A percentile compares a stretch with the other conserved stretches of the same genome.
Conservation (phyloP, 2,113 vertebrate genomes). For the Egretta garzetta region DNA sequence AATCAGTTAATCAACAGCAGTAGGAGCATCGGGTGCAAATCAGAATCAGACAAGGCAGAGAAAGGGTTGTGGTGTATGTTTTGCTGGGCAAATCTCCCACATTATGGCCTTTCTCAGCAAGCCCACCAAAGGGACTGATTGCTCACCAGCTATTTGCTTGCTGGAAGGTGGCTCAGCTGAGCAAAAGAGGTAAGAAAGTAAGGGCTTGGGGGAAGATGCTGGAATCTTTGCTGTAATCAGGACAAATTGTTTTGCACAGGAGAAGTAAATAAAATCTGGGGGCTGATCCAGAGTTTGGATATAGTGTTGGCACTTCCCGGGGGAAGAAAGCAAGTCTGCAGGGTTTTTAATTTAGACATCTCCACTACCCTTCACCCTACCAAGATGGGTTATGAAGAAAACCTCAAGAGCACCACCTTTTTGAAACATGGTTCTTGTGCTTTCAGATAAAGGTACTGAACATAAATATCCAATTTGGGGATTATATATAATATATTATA, state of each 20-base stretch:
- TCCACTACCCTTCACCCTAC: not conserved
- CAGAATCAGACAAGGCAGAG: not conserved
- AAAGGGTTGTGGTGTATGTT: not conserved
- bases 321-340: not conserved
- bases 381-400: not conserved
- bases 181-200: not conserved
- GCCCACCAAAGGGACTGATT: not conserved
- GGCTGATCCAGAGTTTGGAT: not conserved
- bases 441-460: not conserved
- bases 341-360: not conserved
- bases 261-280: not conserved
- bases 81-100: not conserved
- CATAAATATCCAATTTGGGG: not conserved
- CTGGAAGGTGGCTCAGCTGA: not conserved
- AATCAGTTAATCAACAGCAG: not conserved
- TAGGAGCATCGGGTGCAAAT: not conserved
- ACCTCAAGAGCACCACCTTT: not conserved
- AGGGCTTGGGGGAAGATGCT: not conserved
- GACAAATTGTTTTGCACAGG: not conserved
- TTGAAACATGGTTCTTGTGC: not conserved
- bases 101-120: not conserved
- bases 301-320: fast-evolving
- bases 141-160: not conserved
- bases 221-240: not conserved
- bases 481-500: not conserved